Conservation (phyloP, 2,797 vertebrate species). For the Kryptolebias ocellatus region DNA sequence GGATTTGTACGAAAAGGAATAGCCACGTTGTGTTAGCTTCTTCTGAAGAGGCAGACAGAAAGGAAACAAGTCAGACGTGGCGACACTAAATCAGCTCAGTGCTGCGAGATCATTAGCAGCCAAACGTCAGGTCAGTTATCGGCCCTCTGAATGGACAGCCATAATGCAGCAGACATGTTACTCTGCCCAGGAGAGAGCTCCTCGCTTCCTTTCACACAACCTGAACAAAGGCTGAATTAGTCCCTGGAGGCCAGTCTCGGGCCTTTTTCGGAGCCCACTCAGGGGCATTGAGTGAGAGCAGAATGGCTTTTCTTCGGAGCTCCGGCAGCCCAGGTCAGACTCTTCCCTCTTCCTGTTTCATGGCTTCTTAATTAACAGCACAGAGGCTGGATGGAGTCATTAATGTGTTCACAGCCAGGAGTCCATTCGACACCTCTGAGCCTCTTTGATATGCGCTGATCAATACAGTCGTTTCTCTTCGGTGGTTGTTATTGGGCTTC, state of each 20-base stretch:
- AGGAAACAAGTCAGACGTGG: conserved; percentile 26
- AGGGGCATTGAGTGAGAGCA: conserved; percentile 22
- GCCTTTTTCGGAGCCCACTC: conserved; percentile 31
- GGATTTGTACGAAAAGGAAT: background rate
- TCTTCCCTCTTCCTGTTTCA: conserved; percentile 37
- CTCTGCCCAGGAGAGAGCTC: conserved; percentile 48
- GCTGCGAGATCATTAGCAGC: conserved; percentile 61
- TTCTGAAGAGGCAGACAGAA: conserved; percentile 8
- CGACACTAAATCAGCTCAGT: conserved; percentile 47
- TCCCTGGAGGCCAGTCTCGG: conserved; percentile 52
- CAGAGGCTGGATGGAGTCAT: conserved; percentile 48
- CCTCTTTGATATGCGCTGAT: conserved; percentile 40
- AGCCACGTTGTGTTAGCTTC: background rate
- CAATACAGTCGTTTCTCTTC: conserved; percentile 27
- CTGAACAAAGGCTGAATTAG: conserved; percentile 64
- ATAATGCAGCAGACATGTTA: conserved; percentile 42
- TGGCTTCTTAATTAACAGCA: conserved; percentile 57
- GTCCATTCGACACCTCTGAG: conserved; percentile 51
- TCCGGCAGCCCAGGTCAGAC: conserved; percentile 44
- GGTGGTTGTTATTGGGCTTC: conserved; percentile 23
- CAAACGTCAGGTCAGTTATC: conserved; percentile 43
- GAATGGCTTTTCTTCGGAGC: conserved; percentile 51
- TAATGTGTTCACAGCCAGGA: conserved; percentile 41
- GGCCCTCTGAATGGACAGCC: conserved; percentile 52
- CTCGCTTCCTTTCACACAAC: conserved; percentile 55